These are phyloP conservation scores for Pteruthius melanotis DNA, from an alignment of 2,113 vertebrate genomes.

Conservation along the genomic window DNA sequence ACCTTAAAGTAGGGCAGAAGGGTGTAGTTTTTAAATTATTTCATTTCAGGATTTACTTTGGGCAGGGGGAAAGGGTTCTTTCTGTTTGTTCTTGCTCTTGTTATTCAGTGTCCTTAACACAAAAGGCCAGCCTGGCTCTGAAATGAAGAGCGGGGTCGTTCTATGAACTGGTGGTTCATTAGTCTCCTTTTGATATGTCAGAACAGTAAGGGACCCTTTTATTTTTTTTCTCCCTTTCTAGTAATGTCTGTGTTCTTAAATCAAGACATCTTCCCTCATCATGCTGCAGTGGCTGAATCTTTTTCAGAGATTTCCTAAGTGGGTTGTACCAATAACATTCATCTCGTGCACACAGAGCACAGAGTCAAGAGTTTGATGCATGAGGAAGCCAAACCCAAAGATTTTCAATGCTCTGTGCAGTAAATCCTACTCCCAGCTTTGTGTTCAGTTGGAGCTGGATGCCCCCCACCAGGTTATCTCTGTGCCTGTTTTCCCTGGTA, in stretches of 20 bases:
- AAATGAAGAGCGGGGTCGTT: slow-evolving; percentile 58
- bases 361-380: slow-evolving; percentile 21
- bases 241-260: slow-evolving; percentile 67
- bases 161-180: slow-evolving; percentile 48
- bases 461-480: neutral
- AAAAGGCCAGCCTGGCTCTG: slow-evolving; percentile 68
- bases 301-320: slow-evolving; percentile 49
- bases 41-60: slow-evolving; percentile 73
- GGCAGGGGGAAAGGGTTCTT: slow-evolving; percentile 63
- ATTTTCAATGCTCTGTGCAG: neutral
- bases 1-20: slow-evolving; percentile 73
- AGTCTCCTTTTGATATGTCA: slow-evolving; percentile 70
- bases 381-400: slow-evolving; percentile 1
- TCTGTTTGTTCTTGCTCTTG: slow-evolving; percentile 72
- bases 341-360: neutral
- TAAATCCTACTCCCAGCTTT: neutral
- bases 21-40: slow-evolving; percentile 66
- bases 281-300: neutral
- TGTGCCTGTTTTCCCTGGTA: neutral
- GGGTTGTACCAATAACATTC: slow-evolving; percentile 27
- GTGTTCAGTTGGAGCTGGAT: neutral
- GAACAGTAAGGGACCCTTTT: slow-evolving; percentile 67
- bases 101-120: slow-evolving; percentile 57
- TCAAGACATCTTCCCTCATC: slow-evolving; percentile 58
- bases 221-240: slow-evolving; percentile 60